Evolutionary conservation across 1,140 invertebrate genomes (phyloP).

Genomic region (Epicauta chinensis): DNA sequence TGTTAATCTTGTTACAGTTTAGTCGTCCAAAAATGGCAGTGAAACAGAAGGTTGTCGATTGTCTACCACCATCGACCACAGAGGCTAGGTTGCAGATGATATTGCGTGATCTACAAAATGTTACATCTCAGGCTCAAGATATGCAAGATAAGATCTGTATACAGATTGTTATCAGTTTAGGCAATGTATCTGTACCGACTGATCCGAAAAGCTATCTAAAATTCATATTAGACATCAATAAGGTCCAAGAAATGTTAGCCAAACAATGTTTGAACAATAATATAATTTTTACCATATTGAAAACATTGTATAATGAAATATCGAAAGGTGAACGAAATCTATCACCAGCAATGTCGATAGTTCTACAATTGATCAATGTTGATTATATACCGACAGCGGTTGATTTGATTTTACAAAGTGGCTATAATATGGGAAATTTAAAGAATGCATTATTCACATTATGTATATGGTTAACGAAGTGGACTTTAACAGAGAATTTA

Average conservation of each 20-base stretch:
- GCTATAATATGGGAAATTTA: conserved; percentile 35
- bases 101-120: conserved; percentile 29
- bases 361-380: conserved; percentile 47
- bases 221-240: conserved; percentile 43
- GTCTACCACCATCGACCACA: conserved; percentile 16
- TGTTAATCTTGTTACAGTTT: no score
- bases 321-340: conserved; percentile 39
- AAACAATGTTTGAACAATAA: conserved; percentile 35
- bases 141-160: conserved; percentile 27
- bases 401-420: conserved; percentile 39
- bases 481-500: conserved; percentile 46
- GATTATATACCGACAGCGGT: conserved; percentile 45
- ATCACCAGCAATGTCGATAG: conserved; percentile 49
- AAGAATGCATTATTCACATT: conserved; percentile 45
- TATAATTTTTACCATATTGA: conserved; percentile 37
- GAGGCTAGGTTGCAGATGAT: conserved; percentile 29
- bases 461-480: conserved; percentile 47
- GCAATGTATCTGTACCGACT: conserved; percentile 33
- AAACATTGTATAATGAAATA: conserved; percentile 43
- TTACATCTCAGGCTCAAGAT: conserved; percentile 21
- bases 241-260: conserved; percentile 41
- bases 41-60: conserved; percentile 38
- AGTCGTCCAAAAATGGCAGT: conserved; percentile 32
- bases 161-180: conserved; percentile 33
- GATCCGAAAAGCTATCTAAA: conserved; percentile 29